Evolutionary conservation across 2,888 invertebrate species (phyloP).

Genomic region (Ommatoiulus sabulosus): DNA sequence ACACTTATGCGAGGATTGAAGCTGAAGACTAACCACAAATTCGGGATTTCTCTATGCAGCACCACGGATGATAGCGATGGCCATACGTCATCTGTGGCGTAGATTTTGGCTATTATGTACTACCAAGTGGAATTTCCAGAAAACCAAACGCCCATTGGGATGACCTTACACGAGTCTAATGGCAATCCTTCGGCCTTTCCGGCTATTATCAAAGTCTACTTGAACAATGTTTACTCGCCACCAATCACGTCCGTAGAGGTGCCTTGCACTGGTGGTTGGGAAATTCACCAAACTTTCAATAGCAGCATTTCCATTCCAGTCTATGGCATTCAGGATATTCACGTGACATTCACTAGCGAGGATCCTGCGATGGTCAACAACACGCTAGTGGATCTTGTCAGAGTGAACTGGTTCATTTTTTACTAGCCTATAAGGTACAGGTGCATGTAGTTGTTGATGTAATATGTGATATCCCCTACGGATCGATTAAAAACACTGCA

Average conservation of each 20-base stretch:
- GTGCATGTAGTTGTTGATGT: no score
- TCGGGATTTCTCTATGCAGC: neutral
- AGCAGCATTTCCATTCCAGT: no score
- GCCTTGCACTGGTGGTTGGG: neutral
- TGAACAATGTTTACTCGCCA: neutral
- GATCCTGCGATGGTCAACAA: no score
- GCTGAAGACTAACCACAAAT: neutral
- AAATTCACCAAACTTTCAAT: neutral
- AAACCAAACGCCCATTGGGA: neutral
- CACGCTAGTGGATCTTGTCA: no score
- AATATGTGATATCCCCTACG: no score
- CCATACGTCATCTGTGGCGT: neutral
- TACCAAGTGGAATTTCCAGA: neutral
- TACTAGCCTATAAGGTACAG: no score
- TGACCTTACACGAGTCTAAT: neutral
- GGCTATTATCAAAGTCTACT: neutral
- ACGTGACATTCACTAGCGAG: no score
- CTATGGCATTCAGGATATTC: no score
- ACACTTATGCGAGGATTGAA: neutral
- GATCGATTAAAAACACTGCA: no score
- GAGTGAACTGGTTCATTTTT: no score
- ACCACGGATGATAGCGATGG: neutral
- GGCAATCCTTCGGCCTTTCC: neutral
- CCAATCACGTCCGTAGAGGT: neutral
- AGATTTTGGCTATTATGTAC: neutral